Evolutionary conservation across 2,888 invertebrate genomes (phyloP).

Genomic region (Cenopis cana): DNA sequence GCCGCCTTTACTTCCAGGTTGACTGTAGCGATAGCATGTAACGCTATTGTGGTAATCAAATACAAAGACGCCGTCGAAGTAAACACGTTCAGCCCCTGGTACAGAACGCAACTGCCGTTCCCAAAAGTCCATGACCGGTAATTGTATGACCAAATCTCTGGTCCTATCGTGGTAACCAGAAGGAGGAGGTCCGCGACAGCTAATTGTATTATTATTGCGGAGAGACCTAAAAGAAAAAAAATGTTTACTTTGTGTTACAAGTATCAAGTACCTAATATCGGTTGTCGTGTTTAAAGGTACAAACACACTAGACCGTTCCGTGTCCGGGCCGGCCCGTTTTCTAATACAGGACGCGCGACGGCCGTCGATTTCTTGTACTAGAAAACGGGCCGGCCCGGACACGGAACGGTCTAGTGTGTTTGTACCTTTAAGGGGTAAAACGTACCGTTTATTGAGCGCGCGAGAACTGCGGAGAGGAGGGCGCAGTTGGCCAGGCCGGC

Average conservation of each 20-base stretch:
- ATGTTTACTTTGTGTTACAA: slow-evolving; percentile 14
- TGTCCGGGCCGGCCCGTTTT: no score
- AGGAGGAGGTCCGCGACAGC: slow-evolving; percentile 79
- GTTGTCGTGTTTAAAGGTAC: slow-evolving; percentile 44
- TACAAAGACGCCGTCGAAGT: slow-evolving; percentile 84
- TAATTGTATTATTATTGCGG: slow-evolving; percentile 82
- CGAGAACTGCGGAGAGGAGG: slow-evolving; percentile 72
- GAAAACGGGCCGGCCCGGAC: no score
- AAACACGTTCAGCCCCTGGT: slow-evolving; percentile 83
- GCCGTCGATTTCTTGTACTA: no score
- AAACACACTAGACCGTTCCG: no score
- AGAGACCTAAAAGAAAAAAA: slow-evolving; percentile 77
- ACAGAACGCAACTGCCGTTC: slow-evolving; percentile 77
- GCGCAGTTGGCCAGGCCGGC: slow-evolving; percentile 77
- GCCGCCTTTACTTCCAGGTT: slow-evolving; percentile 78
- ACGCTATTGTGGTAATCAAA: slow-evolving; percentile 82
- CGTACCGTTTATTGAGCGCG: slow-evolving; percentile 79
- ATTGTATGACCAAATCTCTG: slow-evolving; percentile 83
- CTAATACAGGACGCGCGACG: no score
- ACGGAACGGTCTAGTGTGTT: no score
- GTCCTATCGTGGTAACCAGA: slow-evolving; percentile 72
- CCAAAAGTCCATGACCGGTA: slow-evolving; percentile 82
- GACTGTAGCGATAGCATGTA: slow-evolving; percentile 84
- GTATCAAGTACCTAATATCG: slow-evolving; percentile 35
- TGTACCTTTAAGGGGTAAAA: no score